Evolutionary conservation across 2,797 vertebrate species (phyloP), one percentile per base, ranked within the genome.

Genomic region (Arremon aurantiirostris): DNA sequence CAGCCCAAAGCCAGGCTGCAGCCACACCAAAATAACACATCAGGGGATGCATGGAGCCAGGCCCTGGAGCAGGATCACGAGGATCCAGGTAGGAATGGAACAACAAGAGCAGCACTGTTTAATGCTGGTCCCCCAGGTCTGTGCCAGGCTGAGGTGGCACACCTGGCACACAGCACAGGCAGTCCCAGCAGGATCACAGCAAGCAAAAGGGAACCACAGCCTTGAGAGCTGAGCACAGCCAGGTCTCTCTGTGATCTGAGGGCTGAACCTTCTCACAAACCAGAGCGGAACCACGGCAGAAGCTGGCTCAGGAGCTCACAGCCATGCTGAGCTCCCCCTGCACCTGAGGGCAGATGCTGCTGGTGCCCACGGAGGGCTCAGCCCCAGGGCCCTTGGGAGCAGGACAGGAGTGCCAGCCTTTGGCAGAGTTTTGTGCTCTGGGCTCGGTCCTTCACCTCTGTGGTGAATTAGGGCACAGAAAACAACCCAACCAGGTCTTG

Each of bases 381-480:
- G 53, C 50, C 55, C 35, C 0, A 0, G 18, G 14, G 19, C 28
- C 19, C 24, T 23, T 0, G 0, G 19, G 37, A 65, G 32, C 55
- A 64, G 52, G 42, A 28, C 52, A 21, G 56, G 28, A 87, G 42
- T 0, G 4, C 4, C 4, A 1, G 23, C 30, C 44, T 57, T 17
- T 18, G n/a, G 32, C 55, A 82, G 14, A 49, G 42, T 35, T 44
- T 19, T 0, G 13, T 17, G 53, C 57, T 84, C 64, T 21, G 5
- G n/a, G 52, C n/a, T 56, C 1, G 0, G 10, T 28, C 23, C 57
- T 28, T 59, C 4, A 28, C 47, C 64, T 18, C 34, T 7, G 32
- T 15, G 3, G 18, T 11, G 41, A 81, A 22, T 24, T 3, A 32
- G 5, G 50, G 46, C 2, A 4, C 70, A 34, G 46, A 34, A n/a